Base-by-base conservation (phyloP, 2,797 vertebrate species). In the Cyprinella venusta region DNA sequence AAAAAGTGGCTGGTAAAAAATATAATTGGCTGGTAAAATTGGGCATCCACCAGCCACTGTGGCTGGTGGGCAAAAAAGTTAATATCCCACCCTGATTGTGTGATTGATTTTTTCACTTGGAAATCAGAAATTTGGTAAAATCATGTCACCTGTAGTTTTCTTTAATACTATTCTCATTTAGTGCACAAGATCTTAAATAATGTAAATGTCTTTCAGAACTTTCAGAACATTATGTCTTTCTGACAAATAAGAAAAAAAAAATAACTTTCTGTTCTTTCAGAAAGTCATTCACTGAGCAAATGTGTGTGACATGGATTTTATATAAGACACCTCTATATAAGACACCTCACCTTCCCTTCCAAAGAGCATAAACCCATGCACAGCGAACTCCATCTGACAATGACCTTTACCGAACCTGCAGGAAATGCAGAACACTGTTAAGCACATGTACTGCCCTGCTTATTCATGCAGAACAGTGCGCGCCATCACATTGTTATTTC, bases 361-460 rank as follows among this genome's bases (percentile, higher is more conserved):
- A 36, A 63, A 81, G 26, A 63, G 48, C 82, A 72, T 26, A 79
- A 65, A 81, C 13, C 52, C 48, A 52, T 76, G 54, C 67, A 54
- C 7, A 74, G 24, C 8, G 26, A 64, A 54, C 52, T 70, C 61
- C 71, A 68, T 68, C 70, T 19, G 7, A 68, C 33, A 38, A 69
- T 86, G 80, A 85, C 80, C 87, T 83, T 85, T 84, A 59, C 52
- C 15, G 70, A 82, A 87, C 69, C 83, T 85, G 75, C 56, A 70
- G 83, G 63, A 85, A 86, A 76, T 77, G 50, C 72, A 76, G 63
- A 74, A 50, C 54, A 72, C 42, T 38, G 24, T 70, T 71, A 71
- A 36, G 65, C 61, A 40, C 77, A 63, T 71, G 82, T 67, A 76
- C 52, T 42, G 50, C 48, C 79, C 67, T 68, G 75, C 67, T 76